A percentile compares a stretch with the other conserved stretches of the same genome.
Evolutionary conservation across 2,797 vertebrate species (phyloP).

Genomic region (Ispidina lecontei): DNA sequence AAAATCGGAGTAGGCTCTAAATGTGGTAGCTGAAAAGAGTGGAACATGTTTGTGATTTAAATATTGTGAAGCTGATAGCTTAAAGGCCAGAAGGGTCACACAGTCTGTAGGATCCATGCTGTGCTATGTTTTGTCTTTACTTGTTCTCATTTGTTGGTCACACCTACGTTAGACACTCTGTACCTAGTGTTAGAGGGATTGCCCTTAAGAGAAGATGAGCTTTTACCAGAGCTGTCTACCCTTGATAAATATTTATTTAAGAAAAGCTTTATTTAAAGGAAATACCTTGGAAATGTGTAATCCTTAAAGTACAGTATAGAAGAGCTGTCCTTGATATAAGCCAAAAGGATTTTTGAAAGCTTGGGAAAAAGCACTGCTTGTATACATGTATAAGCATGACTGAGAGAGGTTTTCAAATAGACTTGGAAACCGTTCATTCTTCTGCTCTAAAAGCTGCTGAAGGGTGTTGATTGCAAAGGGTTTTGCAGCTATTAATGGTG

Average conservation of each 20-base stretch:
- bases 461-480: background rate
- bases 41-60: background rate
- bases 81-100: background rate
- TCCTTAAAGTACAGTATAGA: background rate
- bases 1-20: background rate
- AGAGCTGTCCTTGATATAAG: background rate
- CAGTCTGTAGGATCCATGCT: background rate
- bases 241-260: conserved; percentile 16
- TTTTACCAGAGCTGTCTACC: background rate
- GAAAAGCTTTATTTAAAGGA: conserved; percentile 21
- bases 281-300: conserved; percentile 32
- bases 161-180: background rate
- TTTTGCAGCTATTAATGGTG: background rate
- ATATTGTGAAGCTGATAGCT: background rate
- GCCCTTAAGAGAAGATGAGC: background rate
- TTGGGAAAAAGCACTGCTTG: background rate
- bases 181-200: background rate
- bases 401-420: background rate
- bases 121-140: background rate
- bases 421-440: background rate
- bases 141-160: background rate
- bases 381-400: background rate
- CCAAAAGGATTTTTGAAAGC: background rate
- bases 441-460: background rate
- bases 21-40: background rate